phyloP scores from a whole-genome alignment of 2,888 invertebrate genomes.

The Phyto melanocephala region DNA sequence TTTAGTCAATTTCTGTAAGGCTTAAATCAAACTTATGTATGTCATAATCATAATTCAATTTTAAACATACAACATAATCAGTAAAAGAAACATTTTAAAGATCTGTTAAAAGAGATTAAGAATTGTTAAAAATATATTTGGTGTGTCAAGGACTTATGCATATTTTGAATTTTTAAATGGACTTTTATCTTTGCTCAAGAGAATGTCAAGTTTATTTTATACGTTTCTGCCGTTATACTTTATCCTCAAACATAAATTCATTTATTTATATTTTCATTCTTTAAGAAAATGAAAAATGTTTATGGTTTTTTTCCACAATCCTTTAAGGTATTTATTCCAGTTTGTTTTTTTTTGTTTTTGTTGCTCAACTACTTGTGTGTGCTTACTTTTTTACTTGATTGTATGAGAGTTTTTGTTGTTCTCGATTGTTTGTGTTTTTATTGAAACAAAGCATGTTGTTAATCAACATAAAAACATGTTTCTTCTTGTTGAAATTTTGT shows the following conservation, averaged over 20 bases:
- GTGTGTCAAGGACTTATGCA: too few relatives aligned
- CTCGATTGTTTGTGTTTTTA: constrained; percentile 13
- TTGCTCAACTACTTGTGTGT: neutral
- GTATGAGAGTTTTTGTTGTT: neutral
- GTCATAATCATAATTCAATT: too few relatives aligned
- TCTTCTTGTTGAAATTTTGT: neutral
- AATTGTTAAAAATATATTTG: too few relatives aligned
- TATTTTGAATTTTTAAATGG: too few relatives aligned
- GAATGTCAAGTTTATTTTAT: neutral
- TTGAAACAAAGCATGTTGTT: constrained; percentile 45
- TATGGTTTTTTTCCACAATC: constrained; percentile 3
- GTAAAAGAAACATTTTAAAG: too few relatives aligned
- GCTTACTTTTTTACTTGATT: neutral
- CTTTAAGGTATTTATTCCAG: neutral
- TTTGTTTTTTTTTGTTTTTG: neutral
- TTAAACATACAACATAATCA: too few relatives aligned
- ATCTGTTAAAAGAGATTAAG: too few relatives aligned
- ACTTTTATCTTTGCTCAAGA: neutral
- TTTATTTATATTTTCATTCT: neutral
- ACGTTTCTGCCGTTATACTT: neutral
- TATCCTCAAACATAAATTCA: neutral
- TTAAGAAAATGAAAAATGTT: constrained; percentile 15
- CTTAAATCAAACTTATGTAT: too few relatives aligned
- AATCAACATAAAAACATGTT: constrained; percentile 56
- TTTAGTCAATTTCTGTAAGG: too few relatives aligned